A percentile compares a stretch with the other conserved stretches of the same genome.
These are phyloP conservation scores for Rhadina sibilatrix DNA, from an alignment of 2,113 vertebrate genomes.

Conservation along the genomic window DNA sequence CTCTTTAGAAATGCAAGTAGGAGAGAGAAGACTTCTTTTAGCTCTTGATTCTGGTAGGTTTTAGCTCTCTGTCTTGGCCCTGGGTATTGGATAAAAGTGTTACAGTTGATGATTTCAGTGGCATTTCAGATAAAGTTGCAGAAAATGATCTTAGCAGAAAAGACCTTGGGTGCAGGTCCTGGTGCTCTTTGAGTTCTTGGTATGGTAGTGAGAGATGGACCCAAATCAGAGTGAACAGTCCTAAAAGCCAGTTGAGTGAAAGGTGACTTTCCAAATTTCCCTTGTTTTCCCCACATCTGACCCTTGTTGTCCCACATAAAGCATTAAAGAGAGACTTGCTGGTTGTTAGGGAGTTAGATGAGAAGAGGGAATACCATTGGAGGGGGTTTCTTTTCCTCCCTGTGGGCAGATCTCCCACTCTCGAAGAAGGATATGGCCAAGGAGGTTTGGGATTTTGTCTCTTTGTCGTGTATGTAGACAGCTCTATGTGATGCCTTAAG, in stretches of 20 bases:
- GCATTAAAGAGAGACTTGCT: no score
- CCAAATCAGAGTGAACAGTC: background rate
- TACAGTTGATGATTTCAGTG: background rate
- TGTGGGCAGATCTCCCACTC: background rate
- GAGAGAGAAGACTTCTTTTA: background rate
- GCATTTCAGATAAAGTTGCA: background rate
- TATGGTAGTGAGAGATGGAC: background rate
- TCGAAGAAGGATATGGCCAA: background rate
- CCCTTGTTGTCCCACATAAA: background rate
- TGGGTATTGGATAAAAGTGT: background rate
- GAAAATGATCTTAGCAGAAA: background rate
- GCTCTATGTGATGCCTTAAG: background rate
- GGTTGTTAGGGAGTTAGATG: background rate
- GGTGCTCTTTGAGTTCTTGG: background rate
- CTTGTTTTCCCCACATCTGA: background rate
- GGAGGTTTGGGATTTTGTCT: background rate
- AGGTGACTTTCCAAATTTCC: background rate
- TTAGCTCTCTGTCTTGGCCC: background rate
- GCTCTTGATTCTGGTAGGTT: background rate
- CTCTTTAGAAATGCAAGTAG: background rate
- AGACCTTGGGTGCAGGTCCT: background rate
- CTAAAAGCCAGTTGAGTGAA: background rate
- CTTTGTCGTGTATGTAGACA: background rate
- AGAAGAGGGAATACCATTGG: rapidly evolving
- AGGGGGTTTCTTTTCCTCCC: background rate